These are phyloP conservation scores for Nomia melanderi DNA, from an alignment of 1,140 invertebrate species.

Conservation along the genomic window DNA sequence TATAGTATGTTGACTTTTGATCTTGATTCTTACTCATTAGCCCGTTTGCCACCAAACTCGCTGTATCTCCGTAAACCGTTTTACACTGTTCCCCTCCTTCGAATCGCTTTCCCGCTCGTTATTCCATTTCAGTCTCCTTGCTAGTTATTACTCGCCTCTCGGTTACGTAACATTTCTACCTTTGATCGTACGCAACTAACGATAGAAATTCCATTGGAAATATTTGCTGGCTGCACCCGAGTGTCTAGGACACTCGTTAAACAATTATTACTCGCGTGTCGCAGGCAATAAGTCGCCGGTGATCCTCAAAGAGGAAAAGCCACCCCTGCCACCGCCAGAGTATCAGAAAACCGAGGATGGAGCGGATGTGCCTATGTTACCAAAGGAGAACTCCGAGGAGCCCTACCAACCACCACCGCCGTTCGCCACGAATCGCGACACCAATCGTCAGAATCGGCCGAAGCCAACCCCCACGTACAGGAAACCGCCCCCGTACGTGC, in stretches of 20 bases:
- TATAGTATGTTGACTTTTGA: conserved; percentile 3
- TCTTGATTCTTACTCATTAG: background rate
- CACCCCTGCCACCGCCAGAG: conserved; percentile 90
- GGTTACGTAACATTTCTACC: too few species aligned
- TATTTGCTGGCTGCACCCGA: too few species aligned
- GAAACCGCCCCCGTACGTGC: conserved; percentile 95
- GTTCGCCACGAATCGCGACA: conserved; percentile 87
- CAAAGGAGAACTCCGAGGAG: conserved; percentile 80
- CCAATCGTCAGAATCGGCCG: conserved; percentile 84
- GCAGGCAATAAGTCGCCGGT: conserved; percentile 91
- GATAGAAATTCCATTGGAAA: too few species aligned
- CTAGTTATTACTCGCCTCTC: too few species aligned
- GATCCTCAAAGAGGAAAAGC: conserved; percentile 96
- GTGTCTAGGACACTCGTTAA: background rate
- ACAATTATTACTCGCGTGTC: background rate
- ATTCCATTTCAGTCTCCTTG: too few species aligned
- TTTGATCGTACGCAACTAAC: too few species aligned
- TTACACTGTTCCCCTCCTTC: too few species aligned
- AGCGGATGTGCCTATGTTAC: conserved; percentile 77
- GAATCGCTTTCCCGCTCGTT: too few species aligned
- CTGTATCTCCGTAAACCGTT: too few species aligned
- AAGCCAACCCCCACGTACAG: conserved; percentile 93
- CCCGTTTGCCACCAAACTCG: background rate
- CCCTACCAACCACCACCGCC: conserved; percentile 87
- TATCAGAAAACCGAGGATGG: conserved; percentile 84